phyloP scores from a whole-genome alignment of 2,888 invertebrate species.

The Cephus nigrinus region DNA sequence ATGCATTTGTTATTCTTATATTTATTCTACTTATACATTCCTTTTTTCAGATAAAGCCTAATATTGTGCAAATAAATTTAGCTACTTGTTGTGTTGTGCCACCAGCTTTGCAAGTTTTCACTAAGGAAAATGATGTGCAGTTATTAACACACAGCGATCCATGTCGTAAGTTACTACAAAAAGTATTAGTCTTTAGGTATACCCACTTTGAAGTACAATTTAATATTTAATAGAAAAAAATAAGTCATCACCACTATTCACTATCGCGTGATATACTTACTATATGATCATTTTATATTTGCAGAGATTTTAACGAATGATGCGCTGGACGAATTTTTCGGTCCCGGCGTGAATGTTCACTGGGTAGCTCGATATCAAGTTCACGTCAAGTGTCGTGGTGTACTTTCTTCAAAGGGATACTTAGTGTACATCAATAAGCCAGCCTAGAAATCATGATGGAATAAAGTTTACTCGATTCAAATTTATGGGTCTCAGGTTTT shows the following conservation, averaged over 20 bases:
- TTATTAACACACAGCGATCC: slow-evolving; percentile 96
- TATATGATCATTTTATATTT: slow-evolving; percentile 39
- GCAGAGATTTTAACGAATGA: slow-evolving; percentile 71
- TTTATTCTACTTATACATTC: slow-evolving; percentile 18
- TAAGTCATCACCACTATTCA: slow-evolving; percentile 14
- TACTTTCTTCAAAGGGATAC: slow-evolving; percentile 91
- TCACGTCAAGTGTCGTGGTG: slow-evolving; percentile 90
- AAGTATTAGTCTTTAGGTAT: slow-evolving; percentile 9
- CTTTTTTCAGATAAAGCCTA: slow-evolving; percentile 76
- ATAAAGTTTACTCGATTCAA: background rate
- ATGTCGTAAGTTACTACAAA: slow-evolving; percentile 71
- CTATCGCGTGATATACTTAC: background rate
- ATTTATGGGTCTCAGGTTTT: background rate
- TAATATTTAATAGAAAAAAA: slow-evolving; percentile 13
- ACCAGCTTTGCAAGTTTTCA: slow-evolving; percentile 87
- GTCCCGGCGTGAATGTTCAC: slow-evolving; percentile 64
- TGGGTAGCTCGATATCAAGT: slow-evolving; percentile 91
- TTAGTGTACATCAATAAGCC: slow-evolving; percentile 68
- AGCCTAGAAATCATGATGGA: background rate
- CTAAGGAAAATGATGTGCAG: slow-evolving; percentile 91
- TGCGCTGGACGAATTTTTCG: slow-evolving; percentile 72
- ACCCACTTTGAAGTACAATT: background rate
- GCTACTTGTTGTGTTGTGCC: slow-evolving; percentile 95
- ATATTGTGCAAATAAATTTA: slow-evolving; percentile 92
- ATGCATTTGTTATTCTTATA: background rate